Evolutionary conservation across 2,113 vertebrate species (phyloP).

Genomic region (Corythaixoides concolor): DNA sequence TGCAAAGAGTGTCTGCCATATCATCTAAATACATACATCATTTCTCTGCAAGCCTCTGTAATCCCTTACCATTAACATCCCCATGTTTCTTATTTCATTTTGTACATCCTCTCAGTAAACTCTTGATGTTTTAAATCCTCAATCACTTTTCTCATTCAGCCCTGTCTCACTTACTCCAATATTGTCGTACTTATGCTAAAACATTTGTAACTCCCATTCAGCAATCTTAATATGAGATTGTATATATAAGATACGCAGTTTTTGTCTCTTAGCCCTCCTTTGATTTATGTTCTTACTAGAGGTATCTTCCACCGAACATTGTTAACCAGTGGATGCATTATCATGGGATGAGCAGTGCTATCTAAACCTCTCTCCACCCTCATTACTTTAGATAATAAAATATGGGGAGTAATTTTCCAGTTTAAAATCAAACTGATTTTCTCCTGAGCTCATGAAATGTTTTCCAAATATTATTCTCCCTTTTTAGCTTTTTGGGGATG

Average conservation of each 20-base stretch:
- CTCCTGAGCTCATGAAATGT: neutral
- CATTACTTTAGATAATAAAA: neutral
- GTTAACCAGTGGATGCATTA: conserved; percentile 10
- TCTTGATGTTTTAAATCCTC: conserved; percentile 25
- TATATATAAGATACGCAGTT: neutral
- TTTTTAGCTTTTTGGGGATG: neutral
- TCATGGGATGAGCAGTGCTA: neutral
- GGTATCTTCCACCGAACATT: neutral
- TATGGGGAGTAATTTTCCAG: neutral
- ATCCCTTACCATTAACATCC: neutral
- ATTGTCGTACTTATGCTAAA: conserved; percentile 7
- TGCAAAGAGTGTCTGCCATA: neutral
- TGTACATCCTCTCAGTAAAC: neutral
- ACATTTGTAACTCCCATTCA: conserved; percentile 36
- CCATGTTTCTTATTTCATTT: neutral
- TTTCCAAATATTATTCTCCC: neutral
- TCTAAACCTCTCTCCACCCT: conserved; percentile 11
- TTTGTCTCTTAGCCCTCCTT: neutral
- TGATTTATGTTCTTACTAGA: conserved; percentile 23
- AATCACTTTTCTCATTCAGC: neutral
- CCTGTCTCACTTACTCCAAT: neutral
- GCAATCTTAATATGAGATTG: neutral
- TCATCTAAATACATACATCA: neutral
- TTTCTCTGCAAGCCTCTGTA: neutral
- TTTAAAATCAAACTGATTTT: neutral